Base-by-base conservation (phyloP, 2,888 invertebrate genomes). In the Colostygia pectinataria region DNA sequence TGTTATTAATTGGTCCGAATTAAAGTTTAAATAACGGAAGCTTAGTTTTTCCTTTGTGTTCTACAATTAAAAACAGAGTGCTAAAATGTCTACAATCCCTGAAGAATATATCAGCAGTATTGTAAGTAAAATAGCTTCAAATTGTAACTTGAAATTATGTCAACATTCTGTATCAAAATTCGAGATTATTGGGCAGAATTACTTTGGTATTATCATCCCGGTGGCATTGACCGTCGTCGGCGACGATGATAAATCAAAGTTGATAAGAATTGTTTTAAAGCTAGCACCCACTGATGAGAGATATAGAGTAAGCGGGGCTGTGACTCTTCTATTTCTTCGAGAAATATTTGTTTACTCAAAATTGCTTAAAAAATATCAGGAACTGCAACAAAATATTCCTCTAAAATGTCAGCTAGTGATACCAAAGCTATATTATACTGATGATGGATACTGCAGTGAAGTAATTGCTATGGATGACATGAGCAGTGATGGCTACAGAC, bases 151-250 rank as follows among this genome's bases (percentile, higher is more conserved):
- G 37, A 45, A 54, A 42, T 55, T 59, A 34, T 84, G 78, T 73
- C 47, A 49, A 8, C 73, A 71, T 53, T 54, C 60, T 5, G 48
- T 63, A 54, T 37, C 64, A 59, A 69, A 66, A 31, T 83, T 88
- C 45, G 67, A 82, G 48, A 66, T 50, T 54, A 73, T 81, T 14
- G 86, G 80, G 1, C 88, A 88, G 60, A 89, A 89, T 55, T 90
- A 84, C 57, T 90, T 90, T 27, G 89, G 87, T 23, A 63, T 82
- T 33, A 64, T 89, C 14, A 59, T 88, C 27, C 88, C 89, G 4
- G 59, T 83, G 31, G 54, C 63, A 31, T 55, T 89, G 55, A 58
- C 53, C 14, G 83, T 78, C 10, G 47, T 20, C 46, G 14, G 40
- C 8, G 64, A 20, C 8, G 64, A 20, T 8, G 64, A 59, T 50